These are phyloP conservation scores for Cheilosia vernalis DNA, from an alignment of 2,888 invertebrate genomes.

Conservation along the genomic window DNA sequence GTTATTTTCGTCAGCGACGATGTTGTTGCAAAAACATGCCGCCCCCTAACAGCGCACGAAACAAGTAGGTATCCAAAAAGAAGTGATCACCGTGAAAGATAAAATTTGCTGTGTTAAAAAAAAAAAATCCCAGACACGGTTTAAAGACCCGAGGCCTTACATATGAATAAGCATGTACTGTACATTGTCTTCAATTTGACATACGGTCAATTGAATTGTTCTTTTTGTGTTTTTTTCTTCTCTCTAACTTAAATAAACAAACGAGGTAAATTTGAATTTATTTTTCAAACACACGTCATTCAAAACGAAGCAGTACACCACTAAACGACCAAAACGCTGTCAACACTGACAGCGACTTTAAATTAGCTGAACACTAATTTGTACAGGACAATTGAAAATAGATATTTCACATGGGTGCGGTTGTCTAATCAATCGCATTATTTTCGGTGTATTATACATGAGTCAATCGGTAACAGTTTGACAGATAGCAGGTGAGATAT, in stretches of 20 bases:
- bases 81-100: conserved; percentile 29
- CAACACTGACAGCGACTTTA: conserved; percentile 24
- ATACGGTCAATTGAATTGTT: neutral
- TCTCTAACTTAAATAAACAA: conserved; percentile 2
- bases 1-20: conserved; percentile 20
- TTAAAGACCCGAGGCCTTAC: conserved; percentile 7
- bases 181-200: conserved; percentile 11
- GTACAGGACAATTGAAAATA: conserved; percentile 21
- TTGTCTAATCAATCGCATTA: conserved; percentile 26
- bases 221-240: neutral
- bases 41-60: conserved; percentile 2
- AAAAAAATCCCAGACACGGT: neutral
- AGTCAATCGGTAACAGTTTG: conserved; percentile 23
- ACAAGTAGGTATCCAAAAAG: neutral
- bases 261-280: conserved; percentile 6
- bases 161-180: neutral
- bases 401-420: neutral
- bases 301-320: neutral
- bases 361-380: conserved; percentile 33
- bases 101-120: conserved; percentile 18
- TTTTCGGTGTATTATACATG: conserved; percentile 3
- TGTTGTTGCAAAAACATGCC: conserved; percentile 19
- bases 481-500: neutral
- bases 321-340: conserved; percentile 7
- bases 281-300: conserved; percentile 26